Evolutionary conservation across 2,113 vertebrate species (phyloP), one percentile per base, ranked within the genome.

Genomic region (Megaceryle maxima): DNA sequence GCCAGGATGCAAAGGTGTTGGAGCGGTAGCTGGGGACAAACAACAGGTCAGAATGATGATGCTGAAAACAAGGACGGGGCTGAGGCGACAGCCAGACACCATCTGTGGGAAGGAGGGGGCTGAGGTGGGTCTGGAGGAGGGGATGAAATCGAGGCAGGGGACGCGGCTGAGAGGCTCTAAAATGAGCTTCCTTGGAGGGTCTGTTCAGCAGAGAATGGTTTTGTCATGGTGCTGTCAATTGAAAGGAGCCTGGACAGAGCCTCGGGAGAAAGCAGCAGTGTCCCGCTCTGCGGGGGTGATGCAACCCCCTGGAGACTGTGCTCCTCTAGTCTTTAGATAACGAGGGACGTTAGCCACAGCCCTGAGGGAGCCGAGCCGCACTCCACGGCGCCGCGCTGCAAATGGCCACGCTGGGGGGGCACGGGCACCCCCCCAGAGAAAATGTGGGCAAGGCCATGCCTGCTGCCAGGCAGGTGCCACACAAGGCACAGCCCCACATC

Each of bases 401-500:
- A 51, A 66, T 4, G 11, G 41, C 59, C 37, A 9, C 1, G 4
- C 77, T 20, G 51, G 21, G 69, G 33, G 55, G 68, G 20, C 44
- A 60, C 1, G 17, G 82, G 19, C 55, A n/a, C 18, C 16, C 48
- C 8, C 13, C 2, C 11, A 7, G 7, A 41, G 33, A 37, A 66
- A 13, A 60, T 2, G 1, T 5, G 35, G 66, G 70, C 41, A 62
- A 1, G 0, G 29, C 1, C 8, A 33, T 53, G 12, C 25, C 39
- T 4, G 9, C 74, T 74, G 60, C 60, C 59, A 39, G 29, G 25
- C 7, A 0, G 16, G 26, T 66, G 50, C 85, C 15, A 1, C 16
- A 2, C 7, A 3, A 37, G 46, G 62, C 41, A 21, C 5, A 0
- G 39, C 2, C 13, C 44, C 5, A 1, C 5, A 0, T 26, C 37